phyloP scores from a whole-genome alignment of 2,888 invertebrate species.

The Esperia sulphurella region DNA sequence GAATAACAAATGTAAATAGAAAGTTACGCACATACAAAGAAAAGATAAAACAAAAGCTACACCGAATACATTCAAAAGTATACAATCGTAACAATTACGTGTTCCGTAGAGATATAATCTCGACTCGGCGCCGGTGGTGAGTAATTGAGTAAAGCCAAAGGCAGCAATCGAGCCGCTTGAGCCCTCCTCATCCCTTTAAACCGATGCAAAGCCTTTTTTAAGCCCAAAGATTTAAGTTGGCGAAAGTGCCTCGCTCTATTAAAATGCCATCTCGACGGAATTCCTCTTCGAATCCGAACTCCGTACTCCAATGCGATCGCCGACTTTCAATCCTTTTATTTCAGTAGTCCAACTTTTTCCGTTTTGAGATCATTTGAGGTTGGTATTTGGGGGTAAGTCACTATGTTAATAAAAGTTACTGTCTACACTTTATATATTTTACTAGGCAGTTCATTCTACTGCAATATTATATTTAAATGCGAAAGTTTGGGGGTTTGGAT shows the following conservation, averaged over 20 bases:
- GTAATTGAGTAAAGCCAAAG: slow-evolving; percentile 71
- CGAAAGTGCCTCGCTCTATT: slow-evolving; percentile 75
- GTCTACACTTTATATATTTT: too few relatives aligned
- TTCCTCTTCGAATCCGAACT: slow-evolving; percentile 21
- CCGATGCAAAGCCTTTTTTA: slow-evolving; percentile 77
- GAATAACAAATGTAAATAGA: neutral
- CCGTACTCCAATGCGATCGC: slow-evolving; percentile 16
- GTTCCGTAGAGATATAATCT: slow-evolving; percentile 22
- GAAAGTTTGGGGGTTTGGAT: too few relatives aligned
- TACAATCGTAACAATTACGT: slow-evolving; percentile 31
- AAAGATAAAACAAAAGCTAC: neutral
- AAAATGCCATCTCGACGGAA: slow-evolving; percentile 67
- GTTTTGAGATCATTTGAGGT: neutral
- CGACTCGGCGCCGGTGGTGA: slow-evolving; percentile 63
- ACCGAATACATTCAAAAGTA: slow-evolving; percentile 1
- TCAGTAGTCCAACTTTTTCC: slow-evolving; percentile 13
- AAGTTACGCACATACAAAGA: neutral
- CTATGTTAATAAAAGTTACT: too few relatives aligned
- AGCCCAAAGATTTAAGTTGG: slow-evolving; percentile 78
- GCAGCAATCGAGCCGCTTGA: slow-evolving; percentile 67
- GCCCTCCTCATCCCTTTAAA: slow-evolving; percentile 75
- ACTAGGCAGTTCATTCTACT: too few relatives aligned
- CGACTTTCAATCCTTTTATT: slow-evolving; percentile 17
- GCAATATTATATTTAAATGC: too few relatives aligned
- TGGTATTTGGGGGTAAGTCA: neutral